phyloP scores from a whole-genome alignment of 2,113 vertebrate species.

The Balaenoptera acutorostrata region DNA sequence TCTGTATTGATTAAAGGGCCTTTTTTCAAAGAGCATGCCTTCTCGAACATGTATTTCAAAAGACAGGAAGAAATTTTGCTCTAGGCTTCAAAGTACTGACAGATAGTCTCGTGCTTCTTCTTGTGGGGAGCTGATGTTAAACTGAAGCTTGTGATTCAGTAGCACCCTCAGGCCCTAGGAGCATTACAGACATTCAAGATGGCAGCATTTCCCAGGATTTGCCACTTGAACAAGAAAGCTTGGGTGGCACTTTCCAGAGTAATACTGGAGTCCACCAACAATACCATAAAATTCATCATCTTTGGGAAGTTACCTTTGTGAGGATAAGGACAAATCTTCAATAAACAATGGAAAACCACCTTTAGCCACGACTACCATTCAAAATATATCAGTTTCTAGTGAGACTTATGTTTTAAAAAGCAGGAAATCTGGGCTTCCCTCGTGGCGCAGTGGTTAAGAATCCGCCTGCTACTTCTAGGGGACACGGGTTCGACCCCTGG shows the following conservation, averaged over 20 bases:
- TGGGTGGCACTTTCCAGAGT: neutral
- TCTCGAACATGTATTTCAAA: slow-evolving; percentile 20
- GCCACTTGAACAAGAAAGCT: neutral
- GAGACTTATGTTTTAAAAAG: neutral
- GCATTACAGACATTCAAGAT: neutral
- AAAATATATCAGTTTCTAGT: neutral
- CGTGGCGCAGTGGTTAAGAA: too few species aligned
- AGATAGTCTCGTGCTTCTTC: neutral
- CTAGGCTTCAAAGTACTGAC: neutral
- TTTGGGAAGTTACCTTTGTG: slow-evolving; percentile 13
- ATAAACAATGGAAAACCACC: neutral
- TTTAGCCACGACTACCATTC: neutral
- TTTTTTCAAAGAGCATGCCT: neutral
- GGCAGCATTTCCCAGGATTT: neutral
- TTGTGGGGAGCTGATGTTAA: neutral
- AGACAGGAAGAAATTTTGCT: slow-evolving; percentile 3
- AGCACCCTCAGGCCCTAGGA: neutral
- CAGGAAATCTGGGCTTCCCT: neutral
- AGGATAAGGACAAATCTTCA: slow-evolving; percentile 3
- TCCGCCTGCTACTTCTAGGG: too few species aligned
- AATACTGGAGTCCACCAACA: neutral
- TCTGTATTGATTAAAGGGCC: slow-evolving; percentile 11
- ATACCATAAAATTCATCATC: neutral
- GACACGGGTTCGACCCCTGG: too few species aligned
- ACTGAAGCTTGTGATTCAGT: neutral